Evolutionary conservation across 2,888 invertebrate genomes (phyloP).

Genomic region (Rhagophthalmus giganteus): DNA sequence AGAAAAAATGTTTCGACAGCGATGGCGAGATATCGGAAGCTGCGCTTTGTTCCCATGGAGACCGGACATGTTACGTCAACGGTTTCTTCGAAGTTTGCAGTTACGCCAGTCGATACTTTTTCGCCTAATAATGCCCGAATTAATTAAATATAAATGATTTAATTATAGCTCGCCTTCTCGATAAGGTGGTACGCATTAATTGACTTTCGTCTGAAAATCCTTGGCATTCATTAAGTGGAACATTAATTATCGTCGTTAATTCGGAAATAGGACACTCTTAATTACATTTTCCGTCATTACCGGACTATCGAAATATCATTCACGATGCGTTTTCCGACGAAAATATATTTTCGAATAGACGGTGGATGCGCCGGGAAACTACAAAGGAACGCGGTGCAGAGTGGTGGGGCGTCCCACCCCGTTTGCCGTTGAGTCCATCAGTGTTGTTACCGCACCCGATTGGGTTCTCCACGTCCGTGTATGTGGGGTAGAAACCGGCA

Average conservation of each 20-base stretch:
- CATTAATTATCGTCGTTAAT: too few relatives aligned
- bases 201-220: too few relatives aligned
- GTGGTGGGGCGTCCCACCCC: slow-evolving; percentile 31
- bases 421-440: slow-evolving; percentile 27
- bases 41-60: slow-evolving; percentile 34
- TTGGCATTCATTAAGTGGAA: too few relatives aligned
- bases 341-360: slow-evolving; percentile 13
- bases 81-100: slow-evolving; percentile 20
- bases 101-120: slow-evolving; percentile 14
- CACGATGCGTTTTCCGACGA: background rate
- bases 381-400: slow-evolving; percentile 20
- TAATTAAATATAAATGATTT: slow-evolving; percentile 16
- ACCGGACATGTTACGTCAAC: slow-evolving; percentile 34
- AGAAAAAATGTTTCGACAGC: slow-evolving; percentile 21
- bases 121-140: slow-evolving; percentile 5
- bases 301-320: too few relatives aligned
- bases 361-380: slow-evolving; percentile 30
- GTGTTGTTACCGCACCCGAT: slow-evolving; percentile 26
- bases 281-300: too few relatives aligned
- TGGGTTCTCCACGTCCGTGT: slow-evolving; percentile 12
- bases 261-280: too few relatives aligned
- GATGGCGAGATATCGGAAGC: slow-evolving; percentile 28
- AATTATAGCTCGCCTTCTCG: background rate
- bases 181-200: background rate
- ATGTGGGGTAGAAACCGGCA: slow-evolving; percentile 15